Base-by-base conservation (phyloP, 2,888 invertebrate genomes). In the Atrina japonica region DNA sequence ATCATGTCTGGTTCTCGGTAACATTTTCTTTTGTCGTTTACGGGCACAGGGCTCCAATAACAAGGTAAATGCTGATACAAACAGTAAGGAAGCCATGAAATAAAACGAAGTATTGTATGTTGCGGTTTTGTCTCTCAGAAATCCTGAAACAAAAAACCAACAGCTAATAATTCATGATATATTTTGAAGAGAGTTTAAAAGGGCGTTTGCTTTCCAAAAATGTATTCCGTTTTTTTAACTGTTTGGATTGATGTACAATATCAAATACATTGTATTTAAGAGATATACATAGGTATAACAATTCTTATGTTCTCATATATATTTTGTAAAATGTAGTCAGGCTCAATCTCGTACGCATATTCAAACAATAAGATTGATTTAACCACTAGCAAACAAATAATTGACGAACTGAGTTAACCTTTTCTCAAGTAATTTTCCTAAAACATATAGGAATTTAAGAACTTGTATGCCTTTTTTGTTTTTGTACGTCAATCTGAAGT, bases 91-190 rank as follows among this genome's bases (percentile, higher is more conserved):
- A 2, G 35, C 52, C 52, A 64, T 64, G 27, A 53, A 64, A 27
- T 64, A 64, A 18, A 64, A 53, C 6, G 63, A 64, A 16, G 63
- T 40, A 0, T 25, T 64, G 41, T 64, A 64, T 21, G 52, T 53
- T 1, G 27, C 21, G 6, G 41, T 41, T 7, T n/a, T 16, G 52
- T 64, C 63, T 0, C 53, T 35, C 2, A 64, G 63, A 7, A 41
- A 41, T 5, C 63, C 53, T 64, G 25, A 21, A 64, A 40, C 11
- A 2, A 43, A 11, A 0, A 25, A 23, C 21, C 3, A 23, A 16
- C 30, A 35, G n/a, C 0, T n/a, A 11, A 14, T 9, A 23, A 11
- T 23, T 49, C 25, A 11, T n/a, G 11, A n/a, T 6, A 18, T 18
- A n/a, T 49, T 3, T 23, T 23, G 16, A 49, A 18, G 3, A 16